Base-by-base conservation (phyloP, 2,888 invertebrate genomes). In the Petrolisthes manimaculis region DNA sequence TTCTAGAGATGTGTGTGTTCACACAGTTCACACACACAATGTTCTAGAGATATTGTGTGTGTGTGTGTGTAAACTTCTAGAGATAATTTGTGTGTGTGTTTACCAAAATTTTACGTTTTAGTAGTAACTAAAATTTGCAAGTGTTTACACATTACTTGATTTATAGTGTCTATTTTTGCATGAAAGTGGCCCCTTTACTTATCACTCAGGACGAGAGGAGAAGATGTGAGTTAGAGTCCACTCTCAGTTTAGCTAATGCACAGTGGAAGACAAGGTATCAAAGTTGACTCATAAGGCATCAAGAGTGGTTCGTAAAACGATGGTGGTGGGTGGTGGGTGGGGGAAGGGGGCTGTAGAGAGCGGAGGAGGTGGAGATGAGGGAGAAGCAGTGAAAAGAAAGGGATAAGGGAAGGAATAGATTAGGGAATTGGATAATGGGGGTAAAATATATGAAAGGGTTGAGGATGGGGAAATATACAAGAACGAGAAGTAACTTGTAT, bases 51-150 rank as follows among this genome's bases (percentile, higher is more conserved):
- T n/a, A 77, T 5, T 21, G 4, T 21, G 21, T 21, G 21, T 21
- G 77, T 21, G 77, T 21, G 77, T 21, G 77, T 5, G 75, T n/a
- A 21, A 75, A n/a, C n/a, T 37, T 37, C n/a, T n/a, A 77, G 77
- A 77, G 77, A 77, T n/a, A 77, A 4, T 21, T 14, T 21, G 21
- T 21, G 21, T 21, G 77, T 21, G 77, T 21, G 77, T 21, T 6
- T 5, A 21, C 2, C 1, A 75, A 37, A 37, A 37, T 37, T 37
- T 37, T 37, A 37, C 37, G 2, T 37, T 37, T 37, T 37, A 0
- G 37, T 37, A 37, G 37, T 37, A 37, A 37, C 37, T 37, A 37
- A 37, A 37, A 37, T 37, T 37, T 37, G 37, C 37, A 37, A 37
- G 37, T 37, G 37, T 37, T 37, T 37, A 0, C 37, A 2, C 37